These are phyloP conservation scores for Gallinago media DNA, from an alignment of 2,113 vertebrate genomes.

Conservation along the genomic window DNA sequence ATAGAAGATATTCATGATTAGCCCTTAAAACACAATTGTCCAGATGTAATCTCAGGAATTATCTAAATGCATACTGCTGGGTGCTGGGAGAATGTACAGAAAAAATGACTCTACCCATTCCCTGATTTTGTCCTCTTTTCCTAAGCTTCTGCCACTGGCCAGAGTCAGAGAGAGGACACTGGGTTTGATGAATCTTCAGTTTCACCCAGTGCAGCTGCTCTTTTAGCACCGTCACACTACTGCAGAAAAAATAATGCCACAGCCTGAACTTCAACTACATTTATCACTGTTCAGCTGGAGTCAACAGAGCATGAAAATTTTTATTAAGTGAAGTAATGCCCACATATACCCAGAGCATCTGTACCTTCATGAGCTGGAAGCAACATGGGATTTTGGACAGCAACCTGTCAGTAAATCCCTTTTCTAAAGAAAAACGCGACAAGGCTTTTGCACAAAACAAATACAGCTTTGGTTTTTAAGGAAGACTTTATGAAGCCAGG, in stretches of 20 bases:
- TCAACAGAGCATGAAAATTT: constrained; percentile 5
- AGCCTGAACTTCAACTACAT: background rate
- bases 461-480: background rate
- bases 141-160: background rate
- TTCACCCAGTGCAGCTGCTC: background rate
- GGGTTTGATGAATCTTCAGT: background rate
- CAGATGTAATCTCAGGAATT: background rate
- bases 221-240: background rate
- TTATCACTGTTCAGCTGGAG: constrained; percentile 45
- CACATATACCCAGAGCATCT: background rate
- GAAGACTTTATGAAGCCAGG: background rate
- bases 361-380: constrained; percentile 17
- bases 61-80: background rate
- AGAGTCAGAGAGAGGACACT: background rate
- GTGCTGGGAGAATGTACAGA: background rate
- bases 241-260: background rate
- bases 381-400: background rate
- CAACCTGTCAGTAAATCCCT: constrained; percentile 44
- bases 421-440: background rate
- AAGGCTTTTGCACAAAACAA: background rate
- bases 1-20: background rate
- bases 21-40: background rate
- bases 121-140: background rate
- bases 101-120: background rate
- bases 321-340: constrained; percentile 26